Base-by-base conservation (phyloP, 2,888 invertebrate species). In the Ochlodes sylvanus region DNA sequence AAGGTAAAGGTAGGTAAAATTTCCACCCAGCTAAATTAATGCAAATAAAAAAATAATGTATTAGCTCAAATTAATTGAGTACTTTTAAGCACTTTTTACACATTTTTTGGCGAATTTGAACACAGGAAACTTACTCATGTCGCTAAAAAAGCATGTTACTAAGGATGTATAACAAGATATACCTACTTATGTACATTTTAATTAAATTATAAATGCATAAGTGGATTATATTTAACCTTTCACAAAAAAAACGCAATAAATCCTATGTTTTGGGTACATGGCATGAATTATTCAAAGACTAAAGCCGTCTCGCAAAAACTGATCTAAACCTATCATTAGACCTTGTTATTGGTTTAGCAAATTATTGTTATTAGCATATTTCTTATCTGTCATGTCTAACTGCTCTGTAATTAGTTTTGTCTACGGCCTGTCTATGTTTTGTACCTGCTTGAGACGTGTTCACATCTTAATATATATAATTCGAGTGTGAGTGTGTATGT, bases 331-430 rank as follows among this genome's bases (percentile, higher is more conserved):
- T 81, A 81, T 82, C 71, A 82, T 82, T 83, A 82, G 71, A 69
- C 69, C 69, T 78, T 77, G 76, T 80, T 79, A 80, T 79, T 77
- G 77, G 77, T 79, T 80, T 77, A 77, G 74, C 73, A 77, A 77
- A 78, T 75, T 73, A 76, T 73, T 74, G 69, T 60, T 70, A 75
- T 73, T 74, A 74, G 63, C 69, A 71, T 71, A 67, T 73, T 68
- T 68, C 57, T 57, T 61, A 65, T 67, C 61, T 61, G 61, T 67
- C 17, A 42, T 55, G 56, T 44, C 32, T 41, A 41, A 62, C 47
- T 34, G 62, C 67, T 62, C 67, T 68, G 38, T 68, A 68, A 68
- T 68, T 68, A 62, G 62, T 12, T 61, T 61, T 67, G 55, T 67
- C 67, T 67, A 61, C 38, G 60, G 34, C 19, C 60, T 60, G 66